A percentile compares a stretch with the other conserved stretches of the same genome.
These are phyloP conservation scores for Pollenia amentaria DNA, from an alignment of 2,888 invertebrate genomes.

Conservation along the genomic window DNA sequence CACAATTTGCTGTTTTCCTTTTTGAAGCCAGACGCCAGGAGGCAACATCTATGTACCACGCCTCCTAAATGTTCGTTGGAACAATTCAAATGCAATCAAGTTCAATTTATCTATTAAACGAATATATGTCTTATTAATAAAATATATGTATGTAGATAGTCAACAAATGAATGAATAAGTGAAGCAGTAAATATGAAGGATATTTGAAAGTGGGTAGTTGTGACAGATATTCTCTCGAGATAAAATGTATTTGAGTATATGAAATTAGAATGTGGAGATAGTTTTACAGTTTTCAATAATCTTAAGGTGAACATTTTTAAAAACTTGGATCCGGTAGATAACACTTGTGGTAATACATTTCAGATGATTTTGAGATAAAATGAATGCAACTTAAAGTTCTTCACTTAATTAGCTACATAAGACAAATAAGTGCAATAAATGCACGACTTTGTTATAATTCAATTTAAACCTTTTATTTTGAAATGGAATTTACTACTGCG, in stretches of 20 bases:
- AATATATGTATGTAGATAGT: conserved; percentile 3
- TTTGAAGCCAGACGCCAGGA: conserved; percentile 58
- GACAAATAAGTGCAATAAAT: too few relatives aligned
- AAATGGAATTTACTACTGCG: too few relatives aligned
- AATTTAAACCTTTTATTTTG: too few relatives aligned
- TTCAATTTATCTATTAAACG: conserved; percentile 70
- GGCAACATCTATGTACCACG: conserved; percentile 56
- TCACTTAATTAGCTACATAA: too few relatives aligned
- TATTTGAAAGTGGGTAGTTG: not conserved
- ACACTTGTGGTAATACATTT: too few relatives aligned
- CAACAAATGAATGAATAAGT: conserved; percentile 20
- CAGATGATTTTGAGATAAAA: too few relatives aligned
- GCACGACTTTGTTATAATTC: too few relatives aligned
- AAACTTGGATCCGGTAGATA: too few relatives aligned
- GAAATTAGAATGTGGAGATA: too few relatives aligned
- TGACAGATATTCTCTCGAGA: not conserved
- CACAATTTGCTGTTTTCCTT: conserved; percentile 34
- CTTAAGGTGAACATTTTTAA: too few relatives aligned
- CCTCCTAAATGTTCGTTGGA: conserved; percentile 54
- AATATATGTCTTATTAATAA: conserved; percentile 55
- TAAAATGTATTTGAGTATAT: not conserved
- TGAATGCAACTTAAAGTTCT: too few relatives aligned
- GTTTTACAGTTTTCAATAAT: too few relatives aligned
- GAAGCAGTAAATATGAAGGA: not conserved
- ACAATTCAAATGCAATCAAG: conserved; percentile 71